Conservation (phyloP, 2,888 invertebrate species). For the Dolichopus griseipennis region DNA sequence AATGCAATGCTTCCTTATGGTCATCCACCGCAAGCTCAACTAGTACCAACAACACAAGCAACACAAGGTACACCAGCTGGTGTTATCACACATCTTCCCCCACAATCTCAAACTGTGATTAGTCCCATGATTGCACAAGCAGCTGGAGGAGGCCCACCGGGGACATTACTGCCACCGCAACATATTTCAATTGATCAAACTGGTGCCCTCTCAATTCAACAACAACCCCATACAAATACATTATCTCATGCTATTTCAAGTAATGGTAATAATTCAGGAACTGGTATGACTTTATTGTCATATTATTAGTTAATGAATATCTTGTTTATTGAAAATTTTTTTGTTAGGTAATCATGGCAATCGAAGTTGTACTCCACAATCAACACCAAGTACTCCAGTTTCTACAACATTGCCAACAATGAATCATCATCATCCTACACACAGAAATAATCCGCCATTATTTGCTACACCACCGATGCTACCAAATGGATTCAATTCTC, state of each 20-base stretch:
- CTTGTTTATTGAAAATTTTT: constrained; percentile 16
- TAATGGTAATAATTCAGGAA: constrained; percentile 12
- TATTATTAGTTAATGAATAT: constrained; percentile 15
- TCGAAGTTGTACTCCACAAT: constrained; percentile 32
- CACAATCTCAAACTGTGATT: constrained; percentile 39
- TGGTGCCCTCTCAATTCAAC: constrained; percentile 26
- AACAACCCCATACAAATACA: constrained; percentile 26
- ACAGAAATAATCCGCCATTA: constrained; percentile 36
- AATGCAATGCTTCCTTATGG: constrained; percentile 41
- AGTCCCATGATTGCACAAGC: constrained; percentile 28
- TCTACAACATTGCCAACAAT: constrained; percentile 25
- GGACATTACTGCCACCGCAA: constrained; percentile 21
- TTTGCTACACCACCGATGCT: constrained; percentile 41
- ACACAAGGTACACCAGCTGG: constrained; percentile 27
- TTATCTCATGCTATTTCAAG: constrained; percentile 16
- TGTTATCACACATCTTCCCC: constrained; percentile 30
- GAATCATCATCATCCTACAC: constrained; percentile 22
- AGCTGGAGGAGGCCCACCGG: constrained; percentile 25
- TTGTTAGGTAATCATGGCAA: constrained; percentile 23
- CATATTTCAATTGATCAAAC: constrained; percentile 18
- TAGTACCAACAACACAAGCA: constrained; percentile 23
- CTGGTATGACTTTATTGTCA: constrained; percentile 8
- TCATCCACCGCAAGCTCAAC: constrained; percentile 19
- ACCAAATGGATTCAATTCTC: constrained; percentile 30
- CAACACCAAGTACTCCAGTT: constrained; percentile 42